Base-by-base conservation (phyloP, 2,113 vertebrate species). In the Labrus mixtus region DNA sequence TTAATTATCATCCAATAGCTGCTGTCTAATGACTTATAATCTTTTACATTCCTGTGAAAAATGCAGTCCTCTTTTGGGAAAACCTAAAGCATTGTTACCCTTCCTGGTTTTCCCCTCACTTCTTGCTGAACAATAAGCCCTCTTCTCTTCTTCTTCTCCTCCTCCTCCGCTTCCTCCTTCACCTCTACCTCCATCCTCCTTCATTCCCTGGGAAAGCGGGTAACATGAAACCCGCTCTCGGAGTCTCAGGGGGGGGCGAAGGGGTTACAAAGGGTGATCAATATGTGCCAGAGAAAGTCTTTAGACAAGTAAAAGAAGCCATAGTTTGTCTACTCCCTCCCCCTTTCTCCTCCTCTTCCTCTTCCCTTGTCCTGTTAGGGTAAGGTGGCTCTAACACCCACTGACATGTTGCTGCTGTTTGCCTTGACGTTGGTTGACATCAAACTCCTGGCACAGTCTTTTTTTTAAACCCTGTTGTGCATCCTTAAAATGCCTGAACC, bases 281-380 rank as follows among this genome's bases (percentile, higher is more conserved):
- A 91, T 92, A 89, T 87, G 85, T 91, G 90, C 78, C 88, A 88
- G 78, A 85, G 90, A 92, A 91, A 91, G 89, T 90, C 89, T 89
- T 88, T 79, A 87, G 87, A 87, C 88, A 87, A 87, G 86, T 91
- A 85, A 92, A 89, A 91, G 89, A 90, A 82, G 78, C 71, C 80
- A 76, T 68, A 82, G 81, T 90, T 89, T 80, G 82, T 87, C 73
- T 16, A 61, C 71, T 88, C 74, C 76, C 81, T 84, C 56, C 70
- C 80, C 62, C 69, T 85, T 68, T 57, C 75, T 59, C 79, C 73
- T 73, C 54, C 64, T 70, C 54, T 73, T 15, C 68, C 68, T 74
- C 70, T 72, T 88, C 76, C 74, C 82, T 75, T 59, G 55, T 66
- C 83, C 62, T 54, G 56, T 85, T 85, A 81, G 19, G 83, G 79